A percentile compares a stretch with the other conserved stretches of the same genome.
These are phyloP conservation scores for Pollicipes pollicipes DNA, from an alignment of 1,140 invertebrate genomes.

Conservation along the genomic window DNA sequence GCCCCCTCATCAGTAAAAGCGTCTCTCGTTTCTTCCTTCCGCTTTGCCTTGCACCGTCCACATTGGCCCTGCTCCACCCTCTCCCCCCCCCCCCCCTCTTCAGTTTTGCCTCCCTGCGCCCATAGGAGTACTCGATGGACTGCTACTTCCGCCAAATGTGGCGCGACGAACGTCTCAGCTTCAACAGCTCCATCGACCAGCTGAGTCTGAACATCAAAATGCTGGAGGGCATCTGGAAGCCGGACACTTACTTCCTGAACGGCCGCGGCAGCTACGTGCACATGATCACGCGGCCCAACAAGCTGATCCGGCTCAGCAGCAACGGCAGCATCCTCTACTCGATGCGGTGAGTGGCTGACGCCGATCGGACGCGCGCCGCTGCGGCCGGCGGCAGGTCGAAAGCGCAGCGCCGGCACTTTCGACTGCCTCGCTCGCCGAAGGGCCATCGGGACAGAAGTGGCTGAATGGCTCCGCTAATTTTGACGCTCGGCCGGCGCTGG, in stretches of 20 bases:
- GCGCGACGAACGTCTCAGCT: constrained; percentile 35
- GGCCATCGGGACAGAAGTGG: not conserved
- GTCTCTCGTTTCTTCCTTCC: too few relatives aligned
- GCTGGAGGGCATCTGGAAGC: constrained; percentile 38
- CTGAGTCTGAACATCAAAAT: constrained; percentile 22
- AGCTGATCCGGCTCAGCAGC: constrained; percentile 37
- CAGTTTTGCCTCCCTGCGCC: too few relatives aligned
- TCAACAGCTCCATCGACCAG: constrained; percentile 28
- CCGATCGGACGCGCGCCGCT: too few relatives aligned
- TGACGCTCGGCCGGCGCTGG: too few relatives aligned
- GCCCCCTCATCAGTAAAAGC: too few relatives aligned
- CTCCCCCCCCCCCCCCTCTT: too few relatives aligned
- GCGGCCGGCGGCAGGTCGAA: not conserved
- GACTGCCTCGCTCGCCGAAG: not conserved
- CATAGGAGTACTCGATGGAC: constrained; percentile 40
- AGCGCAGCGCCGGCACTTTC: not conserved
- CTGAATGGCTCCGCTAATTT: constrained; percentile 7
- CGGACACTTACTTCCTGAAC: constrained; percentile 45
- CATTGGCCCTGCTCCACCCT: too few relatives aligned
- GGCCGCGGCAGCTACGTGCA: constrained; percentile 41
- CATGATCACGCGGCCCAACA: constrained; percentile 43
- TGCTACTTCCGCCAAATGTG: constrained; percentile 43
- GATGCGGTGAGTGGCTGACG: constrained; percentile 33
- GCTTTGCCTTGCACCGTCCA: too few relatives aligned
- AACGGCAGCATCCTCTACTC: constrained; percentile 43